phyloP scores from a whole-genome alignment of 2,888 invertebrate genomes.

The Urechis unicinctus region DNA sequence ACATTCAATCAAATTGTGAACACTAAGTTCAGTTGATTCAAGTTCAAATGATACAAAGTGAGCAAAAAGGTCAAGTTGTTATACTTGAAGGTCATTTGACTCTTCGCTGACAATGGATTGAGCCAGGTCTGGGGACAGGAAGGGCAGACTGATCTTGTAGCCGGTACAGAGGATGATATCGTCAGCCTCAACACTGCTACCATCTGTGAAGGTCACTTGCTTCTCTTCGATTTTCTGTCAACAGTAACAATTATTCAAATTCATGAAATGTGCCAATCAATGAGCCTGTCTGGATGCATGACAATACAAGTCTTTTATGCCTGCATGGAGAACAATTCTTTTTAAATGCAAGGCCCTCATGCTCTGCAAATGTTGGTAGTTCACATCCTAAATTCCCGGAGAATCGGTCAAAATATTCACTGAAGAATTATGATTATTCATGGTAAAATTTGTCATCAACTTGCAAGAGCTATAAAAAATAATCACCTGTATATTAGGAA shows the following conservation, averaged over 20 bases:
- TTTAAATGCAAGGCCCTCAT: too few species aligned
- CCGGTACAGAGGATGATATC: constrained; percentile 36
- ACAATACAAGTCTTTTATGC: too few species aligned
- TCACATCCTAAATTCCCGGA: too few species aligned
- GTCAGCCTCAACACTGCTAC: constrained; percentile 32
- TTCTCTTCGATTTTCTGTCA: constrained; percentile 34
- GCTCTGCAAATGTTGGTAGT: too few species aligned
- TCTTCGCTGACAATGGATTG: constrained; percentile 26
- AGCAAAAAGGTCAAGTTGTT: neutral
- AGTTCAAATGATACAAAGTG: neutral
- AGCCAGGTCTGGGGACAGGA: constrained; percentile 26
- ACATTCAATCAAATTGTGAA: too few species aligned
- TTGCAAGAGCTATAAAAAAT: neutral
- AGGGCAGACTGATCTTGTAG: constrained; percentile 41
- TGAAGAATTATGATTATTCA: too few species aligned
- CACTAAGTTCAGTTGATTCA: neutral
- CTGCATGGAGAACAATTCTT: too few species aligned
- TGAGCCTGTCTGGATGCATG: too few species aligned
- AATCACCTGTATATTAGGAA: constrained; percentile 38
- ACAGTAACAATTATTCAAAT: too few species aligned
- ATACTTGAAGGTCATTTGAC: constrained; percentile 30
- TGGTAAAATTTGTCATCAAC: neutral
- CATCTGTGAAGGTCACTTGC: constrained; percentile 35
- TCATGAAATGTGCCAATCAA: too few species aligned
- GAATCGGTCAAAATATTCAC: too few species aligned